phyloP scores from a whole-genome alignment of 2,888 invertebrate genomes.

The Pyralis farinalis region DNA sequence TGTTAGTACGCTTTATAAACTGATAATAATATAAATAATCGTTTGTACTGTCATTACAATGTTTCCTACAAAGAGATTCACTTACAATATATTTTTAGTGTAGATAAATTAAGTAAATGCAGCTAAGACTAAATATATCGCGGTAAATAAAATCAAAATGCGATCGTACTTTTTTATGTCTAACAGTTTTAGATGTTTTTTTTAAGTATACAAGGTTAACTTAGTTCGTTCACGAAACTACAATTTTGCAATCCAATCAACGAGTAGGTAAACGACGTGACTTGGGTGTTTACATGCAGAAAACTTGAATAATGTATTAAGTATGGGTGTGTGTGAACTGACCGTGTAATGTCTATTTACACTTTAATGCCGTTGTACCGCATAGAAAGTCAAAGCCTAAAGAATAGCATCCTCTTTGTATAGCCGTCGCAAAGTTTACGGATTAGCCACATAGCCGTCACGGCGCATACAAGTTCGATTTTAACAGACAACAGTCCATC shows the following conservation, averaged over 20 bases:
- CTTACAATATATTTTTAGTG: no score
- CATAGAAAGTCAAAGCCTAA: not conserved
- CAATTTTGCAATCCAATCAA: conserved; percentile 3
- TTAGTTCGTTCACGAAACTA: conserved; percentile 5
- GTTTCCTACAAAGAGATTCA: no score
- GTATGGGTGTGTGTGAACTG: conserved; percentile 38
- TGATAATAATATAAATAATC: conserved; percentile 7
- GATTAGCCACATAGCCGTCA: conserved; percentile 2
- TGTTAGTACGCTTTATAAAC: not conserved
- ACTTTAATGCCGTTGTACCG: not conserved
- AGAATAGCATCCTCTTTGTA: conserved; percentile 4
- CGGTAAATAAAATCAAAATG: no score
- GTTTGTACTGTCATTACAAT: conserved; percentile 7
- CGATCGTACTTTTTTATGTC: no score
- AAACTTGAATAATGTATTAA: conserved; percentile 37
- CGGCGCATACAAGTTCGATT: not conserved
- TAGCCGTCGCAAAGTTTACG: not conserved
- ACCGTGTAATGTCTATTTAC: conserved; percentile 23
- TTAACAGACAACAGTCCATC: conserved; percentile 2
- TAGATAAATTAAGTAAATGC: no score
- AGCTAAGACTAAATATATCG: no score
- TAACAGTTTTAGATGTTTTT: no score
- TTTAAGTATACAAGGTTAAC: not conserved
- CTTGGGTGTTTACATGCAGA: conserved; percentile 24
- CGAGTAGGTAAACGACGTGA: conserved; percentile 15